Evolutionary conservation across 2,888 invertebrate genomes (phyloP).

Genomic region (Aquatica leii): DNA sequence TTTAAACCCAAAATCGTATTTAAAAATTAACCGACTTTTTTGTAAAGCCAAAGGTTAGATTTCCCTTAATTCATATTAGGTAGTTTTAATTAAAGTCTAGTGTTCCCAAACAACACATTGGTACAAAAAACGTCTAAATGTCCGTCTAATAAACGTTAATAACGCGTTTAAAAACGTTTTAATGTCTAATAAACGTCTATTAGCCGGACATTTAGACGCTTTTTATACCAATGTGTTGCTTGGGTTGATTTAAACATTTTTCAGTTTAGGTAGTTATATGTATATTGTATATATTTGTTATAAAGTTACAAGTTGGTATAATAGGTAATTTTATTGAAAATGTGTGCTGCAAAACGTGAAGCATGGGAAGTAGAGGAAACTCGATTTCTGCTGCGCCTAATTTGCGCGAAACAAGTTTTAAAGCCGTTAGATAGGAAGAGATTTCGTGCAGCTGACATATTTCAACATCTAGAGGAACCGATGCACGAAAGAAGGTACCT

Average conservation of each 20-base stretch:
- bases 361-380: background rate
- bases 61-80: slow-evolving; percentile 5
- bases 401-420: background rate
- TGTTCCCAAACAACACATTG: too few species aligned
- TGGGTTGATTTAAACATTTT: slow-evolving; percentile 5
- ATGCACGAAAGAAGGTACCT: background rate
- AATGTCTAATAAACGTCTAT: too few species aligned
- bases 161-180: too few species aligned
- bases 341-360: background rate
- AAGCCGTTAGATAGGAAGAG: background rate
- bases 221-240: too few species aligned
- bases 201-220: too few species aligned
- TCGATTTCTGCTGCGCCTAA: background rate
- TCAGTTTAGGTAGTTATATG: too few species aligned
- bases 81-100: background rate
- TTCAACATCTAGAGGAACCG: background rate
- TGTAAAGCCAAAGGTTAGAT: slow-evolving; percentile 1
- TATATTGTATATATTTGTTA: too few species aligned
- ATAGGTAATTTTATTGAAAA: background rate
- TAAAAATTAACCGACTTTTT: background rate
- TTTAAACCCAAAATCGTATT: too few species aligned
- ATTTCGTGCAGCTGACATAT: background rate
- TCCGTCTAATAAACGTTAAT: too few species aligned
- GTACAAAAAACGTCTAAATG: too few species aligned
- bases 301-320: background rate